Evolutionary conservation across 2,113 vertebrate species (phyloP).

Genomic region (Neotragus moschatus): DNA sequence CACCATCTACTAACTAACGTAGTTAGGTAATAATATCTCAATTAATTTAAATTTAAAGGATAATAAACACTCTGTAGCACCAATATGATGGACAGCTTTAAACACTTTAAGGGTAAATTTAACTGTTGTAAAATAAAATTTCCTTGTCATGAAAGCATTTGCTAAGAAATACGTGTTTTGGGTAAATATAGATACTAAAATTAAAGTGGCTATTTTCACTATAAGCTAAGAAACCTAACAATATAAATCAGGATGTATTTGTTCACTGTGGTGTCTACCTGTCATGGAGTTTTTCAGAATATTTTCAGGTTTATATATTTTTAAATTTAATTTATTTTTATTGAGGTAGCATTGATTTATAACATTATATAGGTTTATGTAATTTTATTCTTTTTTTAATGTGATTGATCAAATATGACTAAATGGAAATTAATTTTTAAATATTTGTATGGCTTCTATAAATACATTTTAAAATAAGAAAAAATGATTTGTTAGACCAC

Average conservation of each 20-base stretch:
- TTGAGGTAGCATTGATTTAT: not conserved
- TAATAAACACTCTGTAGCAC: not conserved
- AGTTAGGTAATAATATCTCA: not conserved
- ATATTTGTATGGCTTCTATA: conserved; percentile 6
- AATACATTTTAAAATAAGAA: conserved; percentile 1
- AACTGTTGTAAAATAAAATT: not conserved
- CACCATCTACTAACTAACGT: not conserved
- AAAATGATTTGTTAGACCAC: not conserved
- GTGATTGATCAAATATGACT: not conserved
- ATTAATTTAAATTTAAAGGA: not conserved
- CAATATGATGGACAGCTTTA: not conserved
- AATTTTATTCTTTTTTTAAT: not conserved
- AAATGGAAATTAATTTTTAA: conserved; percentile 13
- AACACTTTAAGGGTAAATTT: not conserved
- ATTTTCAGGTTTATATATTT: not conserved
- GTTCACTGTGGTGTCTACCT: not conserved
- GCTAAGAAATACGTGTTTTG: not conserved
- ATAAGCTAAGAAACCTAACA: not conserved
- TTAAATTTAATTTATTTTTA: not conserved
- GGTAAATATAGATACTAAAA: not conserved
- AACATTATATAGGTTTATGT: not conserved
- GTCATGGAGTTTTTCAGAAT: not conserved
- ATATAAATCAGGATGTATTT: not conserved
- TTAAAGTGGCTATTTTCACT: not conserved
- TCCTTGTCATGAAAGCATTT: not conserved